These are phyloP conservation scores for Muntiacus reevesi DNA, from an alignment of 2,113 vertebrate genomes.

Conservation along the genomic window DNA sequence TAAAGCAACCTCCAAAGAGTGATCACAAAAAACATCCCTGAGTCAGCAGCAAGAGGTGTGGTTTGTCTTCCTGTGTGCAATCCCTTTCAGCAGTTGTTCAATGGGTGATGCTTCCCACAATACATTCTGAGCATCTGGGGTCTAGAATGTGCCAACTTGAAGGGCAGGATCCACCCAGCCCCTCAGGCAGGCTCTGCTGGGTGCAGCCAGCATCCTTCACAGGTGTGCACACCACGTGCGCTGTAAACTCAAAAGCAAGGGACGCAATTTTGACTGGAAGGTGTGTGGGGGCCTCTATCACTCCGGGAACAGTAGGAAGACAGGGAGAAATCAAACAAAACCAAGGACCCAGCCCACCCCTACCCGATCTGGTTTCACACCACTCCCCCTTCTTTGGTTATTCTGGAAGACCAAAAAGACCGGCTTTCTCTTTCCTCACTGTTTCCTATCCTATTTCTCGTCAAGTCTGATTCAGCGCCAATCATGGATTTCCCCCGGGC, in stretches of 20 bases:
- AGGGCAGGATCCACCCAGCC: conserved; percentile 44
- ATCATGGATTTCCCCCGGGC: conserved; percentile 33
- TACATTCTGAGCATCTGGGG: conserved; percentile 24
- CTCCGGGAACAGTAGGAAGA: not conserved
- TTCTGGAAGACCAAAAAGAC: not conserved
- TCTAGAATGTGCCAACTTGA: conserved; percentile 26
- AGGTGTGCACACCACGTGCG: not conserved
- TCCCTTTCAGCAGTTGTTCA: conserved; percentile 39
- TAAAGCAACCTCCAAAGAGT: conserved; percentile 5
- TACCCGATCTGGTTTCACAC: not conserved
- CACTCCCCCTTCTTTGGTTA: not conserved
- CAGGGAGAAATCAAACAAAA: not conserved
- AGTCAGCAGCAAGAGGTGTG: conserved; percentile 59
- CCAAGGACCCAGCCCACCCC: not conserved
- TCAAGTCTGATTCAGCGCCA: conserved; percentile 44
- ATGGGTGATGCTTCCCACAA: conserved; percentile 45
- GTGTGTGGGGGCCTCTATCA: not conserved
- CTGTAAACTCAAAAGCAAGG: not conserved
- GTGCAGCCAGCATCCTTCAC: not conserved
- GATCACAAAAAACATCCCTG: conserved; percentile 40
- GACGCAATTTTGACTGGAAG: not conserved
- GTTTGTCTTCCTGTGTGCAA: not conserved
- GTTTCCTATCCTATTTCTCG: not conserved
- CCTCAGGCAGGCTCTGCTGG: conserved; percentile 47
- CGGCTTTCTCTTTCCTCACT: not conserved